Conservation (phyloP, 1,140 invertebrate species). For the Ceratosolen fusciceps region DNA sequence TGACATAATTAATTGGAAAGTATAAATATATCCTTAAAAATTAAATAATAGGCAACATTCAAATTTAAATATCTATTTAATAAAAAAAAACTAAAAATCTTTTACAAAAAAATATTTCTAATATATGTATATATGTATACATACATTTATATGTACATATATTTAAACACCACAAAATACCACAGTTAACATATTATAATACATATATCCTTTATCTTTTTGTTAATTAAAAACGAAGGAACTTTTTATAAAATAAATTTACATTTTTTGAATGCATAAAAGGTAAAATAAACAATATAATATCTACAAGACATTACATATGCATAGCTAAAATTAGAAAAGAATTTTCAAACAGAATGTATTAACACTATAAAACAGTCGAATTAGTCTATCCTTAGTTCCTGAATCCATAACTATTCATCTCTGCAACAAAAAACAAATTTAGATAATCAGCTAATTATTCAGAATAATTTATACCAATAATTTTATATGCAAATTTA, state of each 20-base stretch:
- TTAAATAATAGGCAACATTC: not conserved
- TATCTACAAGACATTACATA: not conserved
- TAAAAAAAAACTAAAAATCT: not conserved
- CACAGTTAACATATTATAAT: not conserved
- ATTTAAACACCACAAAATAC: not conserved
- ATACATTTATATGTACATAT: not conserved
- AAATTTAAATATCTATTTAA: not conserved
- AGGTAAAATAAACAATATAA: slow-evolving; percentile 15
- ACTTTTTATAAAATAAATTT: not conserved
- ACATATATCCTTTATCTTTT: slow-evolving; percentile 8
- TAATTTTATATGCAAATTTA: too few species aligned
- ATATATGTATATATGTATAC: not conserved
- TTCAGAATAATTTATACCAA: too few species aligned
- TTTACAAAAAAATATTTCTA: not conserved
- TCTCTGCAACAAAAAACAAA: slow-evolving; percentile 66
- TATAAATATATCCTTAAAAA: not conserved
- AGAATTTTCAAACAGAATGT: slow-evolving; percentile 2
- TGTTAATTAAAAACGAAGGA: not conserved
- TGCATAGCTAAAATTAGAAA: slow-evolving; percentile 17
- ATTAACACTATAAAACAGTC: not conserved
- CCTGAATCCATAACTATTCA: slow-evolving; percentile 77
- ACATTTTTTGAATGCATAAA: slow-evolving; percentile 24
- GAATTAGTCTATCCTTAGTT: slow-evolving; percentile 63
- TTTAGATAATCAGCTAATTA: too few species aligned
- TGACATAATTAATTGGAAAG: not conserved